Evolutionary conservation across 2,888 invertebrate species (phyloP).

Genomic region (Eretmocerus hayati): DNA sequence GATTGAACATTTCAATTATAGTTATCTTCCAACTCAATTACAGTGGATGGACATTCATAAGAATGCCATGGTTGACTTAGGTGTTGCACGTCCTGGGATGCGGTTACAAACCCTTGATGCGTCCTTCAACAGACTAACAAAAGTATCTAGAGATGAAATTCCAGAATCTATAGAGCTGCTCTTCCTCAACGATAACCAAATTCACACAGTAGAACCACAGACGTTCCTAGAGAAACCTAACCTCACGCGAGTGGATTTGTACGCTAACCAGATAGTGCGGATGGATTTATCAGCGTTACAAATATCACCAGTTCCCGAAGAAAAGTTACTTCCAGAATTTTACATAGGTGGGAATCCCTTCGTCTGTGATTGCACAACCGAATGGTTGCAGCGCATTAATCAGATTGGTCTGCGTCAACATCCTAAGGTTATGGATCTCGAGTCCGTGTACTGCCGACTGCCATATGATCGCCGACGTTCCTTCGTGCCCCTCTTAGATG

Average conservation of each 20-base stretch:
- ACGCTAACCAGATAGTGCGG: conserved; percentile 84
- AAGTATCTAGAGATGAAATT: conserved; percentile 67
- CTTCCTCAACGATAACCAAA: conserved; percentile 83
- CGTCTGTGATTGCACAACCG: conserved; percentile 91
- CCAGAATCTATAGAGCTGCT: conserved; percentile 80
- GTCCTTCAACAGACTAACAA: conserved; percentile 81
- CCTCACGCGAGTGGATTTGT: conserved; percentile 83
- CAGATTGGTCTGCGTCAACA: conserved; percentile 76
- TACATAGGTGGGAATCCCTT: conserved; percentile 92
- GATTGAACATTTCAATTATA: conserved; percentile 82
- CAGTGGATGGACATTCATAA: conserved; percentile 88
- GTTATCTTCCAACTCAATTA: conserved; percentile 71
- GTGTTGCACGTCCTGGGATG: conserved; percentile 62
- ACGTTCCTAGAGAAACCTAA: conserved; percentile 85
- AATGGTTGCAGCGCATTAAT: conserved; percentile 90
- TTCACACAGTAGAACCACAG: conserved; percentile 77
- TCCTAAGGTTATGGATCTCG: conserved; percentile 84
- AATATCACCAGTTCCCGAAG: conserved; percentile 70
- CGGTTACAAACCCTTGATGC: conserved; percentile 78
- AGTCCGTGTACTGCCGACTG: conserved; percentile 82
- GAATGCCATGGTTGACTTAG: conserved; percentile 73
- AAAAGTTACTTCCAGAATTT: conserved; percentile 75
- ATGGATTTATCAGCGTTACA: conserved; percentile 85
- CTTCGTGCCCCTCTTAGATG: conserved; percentile 79
- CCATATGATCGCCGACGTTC: conserved; percentile 77